These are phyloP conservation scores for Drosophila pseudotalamancana DNA, from an alignment of 2,888 invertebrate species.

Conservation along the genomic window DNA sequence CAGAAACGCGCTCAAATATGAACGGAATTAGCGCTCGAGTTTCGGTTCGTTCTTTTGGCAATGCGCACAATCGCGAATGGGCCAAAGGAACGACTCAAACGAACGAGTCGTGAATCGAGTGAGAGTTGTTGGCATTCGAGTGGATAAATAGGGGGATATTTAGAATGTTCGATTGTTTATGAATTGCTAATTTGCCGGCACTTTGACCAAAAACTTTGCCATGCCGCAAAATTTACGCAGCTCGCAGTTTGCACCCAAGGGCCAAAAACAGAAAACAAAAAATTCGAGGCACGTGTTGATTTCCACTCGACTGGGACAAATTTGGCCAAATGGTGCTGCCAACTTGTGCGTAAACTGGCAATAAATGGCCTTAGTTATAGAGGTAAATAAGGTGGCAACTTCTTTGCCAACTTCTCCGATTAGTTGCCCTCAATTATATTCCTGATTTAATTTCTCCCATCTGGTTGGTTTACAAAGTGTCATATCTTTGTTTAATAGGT, in stretches of 20 bases:
- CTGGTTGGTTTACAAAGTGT: too few relatives aligned
- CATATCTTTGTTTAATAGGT: too few relatives aligned
- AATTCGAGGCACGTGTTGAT: constrained; percentile 45
- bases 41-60: background rate
- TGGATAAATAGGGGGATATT: constrained; percentile 32
- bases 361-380: constrained; percentile 4
- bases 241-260: constrained; percentile 24
- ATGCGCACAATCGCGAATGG: constrained; percentile 39
- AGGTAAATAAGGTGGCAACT: background rate
- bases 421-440: background rate
- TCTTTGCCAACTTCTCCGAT: background rate
- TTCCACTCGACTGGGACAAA: constrained; percentile 33
- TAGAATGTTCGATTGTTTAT: background rate
- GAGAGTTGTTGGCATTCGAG: constrained; percentile 14
- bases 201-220: constrained; percentile 2
- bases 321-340: constrained; percentile 36
- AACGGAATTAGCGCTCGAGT: background rate
- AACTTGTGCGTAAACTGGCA: constrained; percentile 10
- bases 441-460: too few relatives aligned
- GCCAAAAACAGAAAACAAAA: too few relatives aligned
- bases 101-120: constrained; percentile 5
- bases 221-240: background rate
- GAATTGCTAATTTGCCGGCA: constrained; percentile 40
- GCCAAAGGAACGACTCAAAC: constrained; percentile 1
- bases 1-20: background rate